Conservation (phyloP, 2,113 vertebrate species). For the Sciurus niger region DNA sequence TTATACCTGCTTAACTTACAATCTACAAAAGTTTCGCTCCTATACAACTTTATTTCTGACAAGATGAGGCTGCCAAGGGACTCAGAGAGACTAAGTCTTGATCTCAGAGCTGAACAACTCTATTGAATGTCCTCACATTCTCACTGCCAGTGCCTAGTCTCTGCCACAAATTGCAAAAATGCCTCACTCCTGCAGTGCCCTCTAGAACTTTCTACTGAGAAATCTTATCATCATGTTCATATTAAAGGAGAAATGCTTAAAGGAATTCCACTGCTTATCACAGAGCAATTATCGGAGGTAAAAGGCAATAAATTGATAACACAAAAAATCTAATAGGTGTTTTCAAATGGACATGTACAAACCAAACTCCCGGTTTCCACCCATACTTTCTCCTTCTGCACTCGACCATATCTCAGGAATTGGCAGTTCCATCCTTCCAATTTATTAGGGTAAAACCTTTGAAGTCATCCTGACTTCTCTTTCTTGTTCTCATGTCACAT, state of each 20-base stretch:
- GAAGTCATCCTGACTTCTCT: neutral
- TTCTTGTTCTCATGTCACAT: neutral
- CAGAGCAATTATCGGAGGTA: neutral
- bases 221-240: neutral
- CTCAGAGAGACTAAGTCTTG: neutral
- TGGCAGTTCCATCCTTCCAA: neutral
- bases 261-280: neutral
- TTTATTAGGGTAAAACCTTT: neutral
- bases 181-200: neutral
- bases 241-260: slow-evolving; percentile 22
- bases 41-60: neutral
- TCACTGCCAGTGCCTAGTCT: neutral
- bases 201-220: neutral
- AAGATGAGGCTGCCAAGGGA: neutral
- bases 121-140: neutral
- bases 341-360: neutral
- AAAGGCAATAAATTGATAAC: slow-evolving; percentile 33
- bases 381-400: neutral
- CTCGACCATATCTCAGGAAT: neutral
- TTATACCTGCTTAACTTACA: neutral
- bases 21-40: neutral
- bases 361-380: neutral
- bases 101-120: neutral
- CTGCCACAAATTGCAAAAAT: neutral
- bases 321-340: neutral